Evolutionary conservation across 1,140 invertebrate species (phyloP).

Genomic region (Papilio aristodemus): DNA sequence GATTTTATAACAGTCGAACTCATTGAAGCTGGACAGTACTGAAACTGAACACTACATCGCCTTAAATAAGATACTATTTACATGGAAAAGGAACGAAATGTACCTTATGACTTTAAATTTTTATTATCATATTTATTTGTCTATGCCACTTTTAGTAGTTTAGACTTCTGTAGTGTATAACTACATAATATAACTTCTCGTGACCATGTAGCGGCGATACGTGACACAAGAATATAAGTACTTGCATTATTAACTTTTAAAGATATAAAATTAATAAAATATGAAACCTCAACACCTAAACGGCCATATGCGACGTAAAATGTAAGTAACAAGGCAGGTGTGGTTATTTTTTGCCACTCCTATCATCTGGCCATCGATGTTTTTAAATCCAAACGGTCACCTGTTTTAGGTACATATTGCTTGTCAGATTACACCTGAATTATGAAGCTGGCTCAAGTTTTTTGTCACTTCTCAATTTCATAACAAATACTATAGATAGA

Average conservation of each 20-base stretch:
- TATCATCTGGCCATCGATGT: constrained; percentile 33
- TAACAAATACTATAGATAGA: constrained; percentile 1
- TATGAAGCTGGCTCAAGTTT: constrained; percentile 13
- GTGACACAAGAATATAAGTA: too few species aligned
- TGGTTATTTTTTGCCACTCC: constrained; percentile 6
- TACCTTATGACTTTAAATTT: too few species aligned
- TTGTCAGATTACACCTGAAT: constrained; percentile 30
- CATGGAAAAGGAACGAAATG: too few species aligned
- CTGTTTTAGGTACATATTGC: constrained; percentile 30
- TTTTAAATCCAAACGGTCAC: constrained; percentile 30
- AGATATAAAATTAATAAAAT: constrained; percentile 12
- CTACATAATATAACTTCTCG: too few species aligned
- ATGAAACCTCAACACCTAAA: constrained; percentile 22
- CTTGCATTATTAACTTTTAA: not conserved
- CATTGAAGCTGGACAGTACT: too few species aligned
- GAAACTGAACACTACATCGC: too few species aligned
- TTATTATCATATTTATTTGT: too few species aligned
- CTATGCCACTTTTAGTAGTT: too few species aligned
- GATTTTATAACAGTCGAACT: too few species aligned
- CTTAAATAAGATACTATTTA: too few species aligned
- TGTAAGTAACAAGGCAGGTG: constrained; percentile 17
- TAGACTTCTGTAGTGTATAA: too few species aligned
- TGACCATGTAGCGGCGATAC: too few species aligned
- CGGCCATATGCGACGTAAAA: constrained; percentile 20
- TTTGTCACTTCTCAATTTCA: not conserved